These are phyloP conservation scores for Aplysia californica DNA, from an alignment of 1,140 invertebrate species.

Conservation along the genomic window DNA sequence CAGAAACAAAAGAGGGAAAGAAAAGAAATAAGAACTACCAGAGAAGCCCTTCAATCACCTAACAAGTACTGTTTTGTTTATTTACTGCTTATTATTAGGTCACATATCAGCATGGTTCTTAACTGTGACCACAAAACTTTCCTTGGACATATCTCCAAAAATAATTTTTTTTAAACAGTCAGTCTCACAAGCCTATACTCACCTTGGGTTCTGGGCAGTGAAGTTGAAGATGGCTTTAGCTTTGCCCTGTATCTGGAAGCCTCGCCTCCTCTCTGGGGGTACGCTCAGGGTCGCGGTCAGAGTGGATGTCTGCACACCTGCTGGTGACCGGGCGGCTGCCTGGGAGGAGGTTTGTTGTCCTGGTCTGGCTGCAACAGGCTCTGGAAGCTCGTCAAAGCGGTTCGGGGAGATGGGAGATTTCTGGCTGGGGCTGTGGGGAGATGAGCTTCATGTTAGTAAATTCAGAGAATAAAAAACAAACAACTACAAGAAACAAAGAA, in stretches of 20 bases:
- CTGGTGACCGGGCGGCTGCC: neutral
- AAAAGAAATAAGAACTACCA: no score
- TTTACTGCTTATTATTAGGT: no score
- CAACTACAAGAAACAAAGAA: constrained; percentile 18
- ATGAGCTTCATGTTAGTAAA: no score
- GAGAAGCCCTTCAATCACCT: no score
- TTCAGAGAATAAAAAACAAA: no score
- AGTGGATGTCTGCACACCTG: constrained; percentile 12
- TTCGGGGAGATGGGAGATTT: constrained; percentile 92
- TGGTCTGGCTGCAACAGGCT: constrained; percentile 2
- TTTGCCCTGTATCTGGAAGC: constrained; percentile 65
- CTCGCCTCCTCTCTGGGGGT: constrained; percentile 69
- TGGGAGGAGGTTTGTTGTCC: neutral
- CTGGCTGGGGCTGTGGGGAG: constrained; percentile 85
- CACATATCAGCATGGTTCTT: no score
- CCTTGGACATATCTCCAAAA: no score
- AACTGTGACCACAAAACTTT: no score
- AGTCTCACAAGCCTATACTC: constrained; percentile 8
- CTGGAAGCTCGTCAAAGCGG: constrained; percentile 88
- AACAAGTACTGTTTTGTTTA: no score
- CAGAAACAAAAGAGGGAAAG: no score
- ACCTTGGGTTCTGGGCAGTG: constrained; percentile 80
- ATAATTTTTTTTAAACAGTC: no score
- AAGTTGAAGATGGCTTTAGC: constrained; percentile 92
- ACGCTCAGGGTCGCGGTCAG: constrained; percentile 44